Percentiles rank a stretch among this genome's conserved stretches.
These are phyloP conservation scores for Grantiella picta DNA, from an alignment of 2,113 vertebrate genomes.

Conservation along the genomic window DNA sequence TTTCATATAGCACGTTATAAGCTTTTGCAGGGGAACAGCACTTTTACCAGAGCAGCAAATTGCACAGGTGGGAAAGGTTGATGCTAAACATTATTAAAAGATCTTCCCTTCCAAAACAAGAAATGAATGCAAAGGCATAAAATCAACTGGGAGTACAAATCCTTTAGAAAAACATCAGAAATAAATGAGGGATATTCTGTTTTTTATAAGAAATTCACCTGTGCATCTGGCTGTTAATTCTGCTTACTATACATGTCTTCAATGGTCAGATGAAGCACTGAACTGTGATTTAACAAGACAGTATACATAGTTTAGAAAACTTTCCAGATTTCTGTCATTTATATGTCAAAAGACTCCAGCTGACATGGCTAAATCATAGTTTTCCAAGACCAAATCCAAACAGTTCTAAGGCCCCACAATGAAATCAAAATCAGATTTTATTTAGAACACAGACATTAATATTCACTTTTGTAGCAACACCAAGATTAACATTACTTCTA, in stretches of 20 bases:
- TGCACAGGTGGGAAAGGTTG: neutral
- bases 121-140: slow-evolving; percentile 13
- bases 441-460: slow-evolving; percentile 25
- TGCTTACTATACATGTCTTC: neutral
- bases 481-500: slow-evolving; percentile 4
- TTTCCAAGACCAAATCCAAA: neutral
- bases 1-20: neutral
- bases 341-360: neutral
- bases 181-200: neutral
- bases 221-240: neutral
- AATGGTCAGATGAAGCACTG: neutral
- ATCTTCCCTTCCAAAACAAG: slow-evolving; percentile 24
- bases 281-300: neutral
- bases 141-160: neutral
- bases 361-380: neutral
- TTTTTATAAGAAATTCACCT: slow-evolving; percentile 10
- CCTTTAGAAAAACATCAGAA: neutral
- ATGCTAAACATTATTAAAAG: slow-evolving; percentile 41
- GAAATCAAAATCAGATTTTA: slow-evolving; percentile 37
- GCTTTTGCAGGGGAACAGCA: slow-evolving; percentile 1
- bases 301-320: neutral
- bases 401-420: neutral
- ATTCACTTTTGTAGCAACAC: neutral
- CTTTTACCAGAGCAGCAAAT: neutral
- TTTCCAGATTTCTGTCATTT: neutral